These are phyloP conservation scores for Stratiomys singularior DNA, from an alignment of 2,888 invertebrate species.

Conservation along the genomic window DNA sequence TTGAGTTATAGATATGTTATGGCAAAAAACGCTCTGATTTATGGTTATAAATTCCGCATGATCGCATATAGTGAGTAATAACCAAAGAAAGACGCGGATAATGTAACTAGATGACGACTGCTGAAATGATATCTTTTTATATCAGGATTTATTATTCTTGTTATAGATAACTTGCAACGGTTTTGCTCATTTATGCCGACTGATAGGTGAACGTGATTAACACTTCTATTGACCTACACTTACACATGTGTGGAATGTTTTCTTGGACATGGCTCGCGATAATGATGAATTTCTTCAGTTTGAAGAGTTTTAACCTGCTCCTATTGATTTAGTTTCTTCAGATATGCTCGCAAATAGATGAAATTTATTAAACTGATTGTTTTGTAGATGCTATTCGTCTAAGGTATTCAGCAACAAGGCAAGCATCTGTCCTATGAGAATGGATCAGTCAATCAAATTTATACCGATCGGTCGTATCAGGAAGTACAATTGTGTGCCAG, in stretches of 20 bases:
- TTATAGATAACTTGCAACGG: not conserved
- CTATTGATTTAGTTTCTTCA: no score
- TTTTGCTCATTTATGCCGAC: constrained; percentile 2
- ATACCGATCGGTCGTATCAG: no score
- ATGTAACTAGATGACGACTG: constrained; percentile 7
- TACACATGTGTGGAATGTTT: not conserved
- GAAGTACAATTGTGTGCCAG: no score
- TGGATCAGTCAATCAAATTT: no score
- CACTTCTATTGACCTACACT: constrained; percentile 26
- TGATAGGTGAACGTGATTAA: constrained; percentile 25
- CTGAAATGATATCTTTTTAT: constrained; percentile 33
- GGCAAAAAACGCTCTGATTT: constrained; percentile 44
- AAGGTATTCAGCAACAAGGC: no score
- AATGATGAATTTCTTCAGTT: no score
- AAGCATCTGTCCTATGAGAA: no score
- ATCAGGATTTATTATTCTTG: constrained; percentile 16
- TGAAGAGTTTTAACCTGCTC: no score
- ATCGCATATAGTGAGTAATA: constrained; percentile 37
- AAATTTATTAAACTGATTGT: no score
- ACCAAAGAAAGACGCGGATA: constrained; percentile 33
- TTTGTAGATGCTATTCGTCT: no score
- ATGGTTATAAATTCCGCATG: constrained; percentile 43
- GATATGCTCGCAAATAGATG: no score
- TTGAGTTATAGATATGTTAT: constrained; percentile 43
- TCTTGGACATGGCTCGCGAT: no score